Evolutionary conservation across 1,140 invertebrate species (phyloP).

Genomic region (Zaprionus tsacasi): DNA sequence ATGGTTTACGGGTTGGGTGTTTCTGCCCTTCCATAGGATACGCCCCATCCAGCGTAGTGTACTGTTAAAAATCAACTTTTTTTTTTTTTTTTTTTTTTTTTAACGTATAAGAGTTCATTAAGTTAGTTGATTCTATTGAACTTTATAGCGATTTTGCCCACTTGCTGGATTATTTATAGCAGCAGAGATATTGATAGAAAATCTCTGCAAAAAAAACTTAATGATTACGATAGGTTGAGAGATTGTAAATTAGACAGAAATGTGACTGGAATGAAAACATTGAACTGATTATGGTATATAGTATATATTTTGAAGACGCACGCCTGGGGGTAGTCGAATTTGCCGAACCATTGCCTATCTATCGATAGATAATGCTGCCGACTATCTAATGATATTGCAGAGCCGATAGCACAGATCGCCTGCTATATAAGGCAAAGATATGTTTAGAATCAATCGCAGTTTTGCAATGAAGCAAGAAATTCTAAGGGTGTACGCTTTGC

Average conservation of each 20-base stretch:
- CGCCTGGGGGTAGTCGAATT: conserved; percentile 9
- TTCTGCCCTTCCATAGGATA: background rate
- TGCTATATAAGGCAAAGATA: conserved; percentile 31
- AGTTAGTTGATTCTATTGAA: conserved; percentile 8
- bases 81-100: too few relatives aligned
- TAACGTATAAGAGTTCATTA: too few relatives aligned
- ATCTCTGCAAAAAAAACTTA: conserved; percentile 16
- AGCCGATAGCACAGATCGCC: conserved; percentile 15
- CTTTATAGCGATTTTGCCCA: conserved; percentile 19
- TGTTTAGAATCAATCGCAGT: background rate
- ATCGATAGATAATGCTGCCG: conserved; percentile 26
- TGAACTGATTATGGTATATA: conserved; percentile 31
- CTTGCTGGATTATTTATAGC: conserved; percentile 34
- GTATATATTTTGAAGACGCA: conserved; percentile 1
- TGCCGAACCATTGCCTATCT: conserved; percentile 4
- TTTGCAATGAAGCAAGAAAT: conserved; percentile 29
- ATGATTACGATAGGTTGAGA: conserved; percentile 15
- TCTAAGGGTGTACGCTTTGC: conserved; percentile 25
- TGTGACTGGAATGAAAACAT: conserved; percentile 27
- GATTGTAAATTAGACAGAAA: conserved; percentile 43
- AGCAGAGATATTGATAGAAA: conserved; percentile 32
- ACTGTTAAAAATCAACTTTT: conserved; percentile 7
- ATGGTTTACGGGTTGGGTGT: background rate
- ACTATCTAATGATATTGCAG: conserved; percentile 20
- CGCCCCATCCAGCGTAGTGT: background rate